Evolutionary conservation across 1,140 invertebrate genomes (phyloP), one percentile per base, ranked within the genome.

Genomic region (Drosophila leontia): DNA sequence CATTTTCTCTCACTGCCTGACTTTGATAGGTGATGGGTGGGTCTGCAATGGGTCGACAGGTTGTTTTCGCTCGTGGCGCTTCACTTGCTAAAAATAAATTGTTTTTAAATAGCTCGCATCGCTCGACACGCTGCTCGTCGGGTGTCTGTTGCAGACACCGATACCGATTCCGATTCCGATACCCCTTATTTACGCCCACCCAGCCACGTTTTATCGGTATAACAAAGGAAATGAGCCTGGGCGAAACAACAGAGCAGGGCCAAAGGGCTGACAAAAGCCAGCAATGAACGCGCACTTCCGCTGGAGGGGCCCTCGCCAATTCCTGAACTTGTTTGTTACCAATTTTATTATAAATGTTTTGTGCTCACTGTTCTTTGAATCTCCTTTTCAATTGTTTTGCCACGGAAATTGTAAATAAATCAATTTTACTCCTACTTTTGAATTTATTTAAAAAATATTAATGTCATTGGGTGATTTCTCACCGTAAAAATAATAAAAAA

Each of bases 1-100:
- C 0, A 9, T 17, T 68, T 51, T 70, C n/a, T 45, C n/a, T 23
- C 39, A 11, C 6, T 70, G 67, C 17, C 7, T 17, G 17, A 7
- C 13, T 56, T 32, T 35, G 15, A 45, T 45, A 34, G 65, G 39
- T 45, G 37, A 51, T 32, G 48, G 48, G 48, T 51, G 48, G 26
- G 12, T n/a, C 8, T 69, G 60, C 61, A 42, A n/a, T 23, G 61
- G 67, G 67, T 68, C 71, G 81, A 80, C 77, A 84, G 81, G 81
- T 80, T 80, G 76, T 64, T 84, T 84, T 84, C 62, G 76, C 81
- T 53, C 34, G 63, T 80, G 81, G 81, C 77, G 57, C 64, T 64
- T 82, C 75, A 78, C 63, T 84, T 86, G 80, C 80, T 87, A 82
- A 87, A 86, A 87, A 87, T 87, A 87, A 87, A 87, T 87, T 87